Conservation (phyloP, 2,888 invertebrate species). For the Endomychus coccineus region DNA sequence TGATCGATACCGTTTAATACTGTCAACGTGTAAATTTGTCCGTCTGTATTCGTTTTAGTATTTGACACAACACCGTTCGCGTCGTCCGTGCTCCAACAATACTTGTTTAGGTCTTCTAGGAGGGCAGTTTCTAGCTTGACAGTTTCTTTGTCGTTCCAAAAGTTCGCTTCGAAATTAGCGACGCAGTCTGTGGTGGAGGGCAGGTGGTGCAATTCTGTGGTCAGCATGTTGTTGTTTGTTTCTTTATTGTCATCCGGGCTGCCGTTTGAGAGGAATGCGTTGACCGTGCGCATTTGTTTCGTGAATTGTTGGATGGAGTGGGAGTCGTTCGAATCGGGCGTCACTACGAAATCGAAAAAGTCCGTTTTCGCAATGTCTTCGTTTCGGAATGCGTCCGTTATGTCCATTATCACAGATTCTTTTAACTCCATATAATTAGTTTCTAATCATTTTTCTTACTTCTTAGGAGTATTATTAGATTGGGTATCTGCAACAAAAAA, state of each 20-base stretch:
- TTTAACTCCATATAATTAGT: slow-evolving; percentile 30
- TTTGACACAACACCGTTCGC: slow-evolving; percentile 46
- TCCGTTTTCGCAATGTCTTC: slow-evolving; percentile 81
- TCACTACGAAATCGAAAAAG: slow-evolving; percentile 83
- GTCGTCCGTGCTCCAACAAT: slow-evolving; percentile 69
- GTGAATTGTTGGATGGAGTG: slow-evolving; percentile 53
- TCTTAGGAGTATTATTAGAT: not conserved
- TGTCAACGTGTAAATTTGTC: slow-evolving; percentile 78
- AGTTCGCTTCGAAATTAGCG: slow-evolving; percentile 46
- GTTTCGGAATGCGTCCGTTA: slow-evolving; percentile 70
- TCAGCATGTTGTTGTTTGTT: slow-evolving; percentile 48
- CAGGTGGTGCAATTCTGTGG: slow-evolving; percentile 39
- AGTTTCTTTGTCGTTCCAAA: slow-evolving; percentile 67
- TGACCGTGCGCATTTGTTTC: slow-evolving; percentile 61
- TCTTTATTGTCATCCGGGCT: slow-evolving; percentile 46
- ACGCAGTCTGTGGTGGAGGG: slow-evolving; percentile 40
- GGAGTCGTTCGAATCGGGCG: slow-evolving; percentile 66
- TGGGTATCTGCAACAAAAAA: slow-evolving; percentile 1
- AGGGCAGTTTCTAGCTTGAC: slow-evolving; percentile 67
- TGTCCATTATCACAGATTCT: slow-evolving; percentile 64
- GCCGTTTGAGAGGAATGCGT: slow-evolving; percentile 56
- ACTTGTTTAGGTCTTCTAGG: slow-evolving; percentile 78
- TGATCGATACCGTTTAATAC: slow-evolving; percentile 70
- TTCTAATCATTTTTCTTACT: slow-evolving; percentile 3
- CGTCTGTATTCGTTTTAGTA: slow-evolving; percentile 55